These are phyloP conservation scores for Enteromius thamalakanensis DNA, from an alignment of 2,797 vertebrate genomes.

Conservation along the genomic window DNA sequence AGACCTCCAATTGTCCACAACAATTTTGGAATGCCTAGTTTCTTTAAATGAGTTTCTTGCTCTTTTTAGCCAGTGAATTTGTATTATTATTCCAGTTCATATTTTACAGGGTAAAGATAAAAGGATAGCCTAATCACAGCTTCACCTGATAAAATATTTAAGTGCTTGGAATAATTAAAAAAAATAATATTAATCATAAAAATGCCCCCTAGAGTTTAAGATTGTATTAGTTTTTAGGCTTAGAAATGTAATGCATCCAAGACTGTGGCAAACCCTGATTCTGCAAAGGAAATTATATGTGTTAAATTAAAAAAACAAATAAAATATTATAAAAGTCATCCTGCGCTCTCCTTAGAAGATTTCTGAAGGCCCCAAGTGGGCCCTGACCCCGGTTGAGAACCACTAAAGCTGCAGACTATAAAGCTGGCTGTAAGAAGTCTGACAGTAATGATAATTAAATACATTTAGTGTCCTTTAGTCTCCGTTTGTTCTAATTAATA, in stretches of 20 bases:
- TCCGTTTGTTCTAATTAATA: not conserved
- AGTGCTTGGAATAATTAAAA: not conserved
- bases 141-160: not conserved
- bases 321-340: not conserved
- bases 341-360: not conserved
- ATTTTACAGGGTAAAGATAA: not conserved
- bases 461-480: not conserved
- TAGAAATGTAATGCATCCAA: not conserved
- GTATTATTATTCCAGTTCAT: not conserved
- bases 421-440: not conserved
- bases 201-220: not conserved
- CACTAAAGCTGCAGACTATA: not conserved
- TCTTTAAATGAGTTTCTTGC: not conserved
- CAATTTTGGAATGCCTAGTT: not conserved
- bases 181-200: not conserved
- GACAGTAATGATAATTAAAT: not conserved
- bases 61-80: not conserved
- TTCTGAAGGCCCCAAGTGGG: not conserved
- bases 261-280: not conserved
- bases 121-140: not conserved
- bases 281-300: not conserved
- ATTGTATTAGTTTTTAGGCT: not conserved
- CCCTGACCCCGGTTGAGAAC: not conserved
- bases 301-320: not conserved
- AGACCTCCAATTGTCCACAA: not conserved